These are phyloP conservation scores for Pelvicachromis taeniatus DNA, from an alignment of 2,113 vertebrate genomes.

Conservation along the genomic window DNA sequence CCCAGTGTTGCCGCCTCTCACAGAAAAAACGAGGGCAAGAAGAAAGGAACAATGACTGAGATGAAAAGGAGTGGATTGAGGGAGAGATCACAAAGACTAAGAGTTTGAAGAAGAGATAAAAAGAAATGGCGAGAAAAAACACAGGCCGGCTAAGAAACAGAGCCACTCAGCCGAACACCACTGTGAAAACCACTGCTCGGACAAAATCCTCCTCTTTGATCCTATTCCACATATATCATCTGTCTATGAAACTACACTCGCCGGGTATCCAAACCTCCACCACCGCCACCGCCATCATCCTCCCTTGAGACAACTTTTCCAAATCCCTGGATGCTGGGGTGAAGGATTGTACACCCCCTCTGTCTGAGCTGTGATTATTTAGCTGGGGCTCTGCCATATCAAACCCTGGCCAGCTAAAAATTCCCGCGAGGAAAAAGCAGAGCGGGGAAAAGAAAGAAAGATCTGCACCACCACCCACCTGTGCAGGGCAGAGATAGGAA, in stretches of 20 bases:
- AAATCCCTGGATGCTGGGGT: slow-evolving; percentile 50
- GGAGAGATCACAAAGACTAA: slow-evolving; percentile 33
- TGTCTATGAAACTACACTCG: slow-evolving; percentile 23
- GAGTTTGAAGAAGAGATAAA: slow-evolving; percentile 33
- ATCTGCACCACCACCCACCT: slow-evolving; percentile 37
- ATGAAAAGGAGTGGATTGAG: slow-evolving; percentile 20
- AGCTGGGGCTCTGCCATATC: slow-evolving; percentile 37
- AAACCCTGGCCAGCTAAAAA: slow-evolving; percentile 27
- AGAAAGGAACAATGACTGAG: slow-evolving; percentile 34
- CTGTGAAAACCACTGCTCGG: slow-evolving; percentile 15
- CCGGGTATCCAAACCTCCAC: slow-evolving; percentile 2
- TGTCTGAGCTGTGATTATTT: slow-evolving; percentile 43
- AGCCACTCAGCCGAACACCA: slow-evolving; percentile 12
- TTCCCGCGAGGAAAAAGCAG: slow-evolving; percentile 16
- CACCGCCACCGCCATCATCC: not conserved
- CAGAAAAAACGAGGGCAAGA: not conserved
- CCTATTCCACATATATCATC: slow-evolving; percentile 37
- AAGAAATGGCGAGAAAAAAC: slow-evolving; percentile 19
- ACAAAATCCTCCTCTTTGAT: slow-evolving; percentile 56
- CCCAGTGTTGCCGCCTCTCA: not conserved
- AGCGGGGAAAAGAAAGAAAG: not conserved
- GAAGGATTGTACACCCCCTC: slow-evolving; percentile 17
- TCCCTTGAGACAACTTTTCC: slow-evolving; percentile 32
- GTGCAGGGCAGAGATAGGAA: slow-evolving; percentile 36
- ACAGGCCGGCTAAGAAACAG: not conserved